Base-by-base conservation (phyloP, 2,113 vertebrate species). In the Gavialis gangeticus region DNA sequence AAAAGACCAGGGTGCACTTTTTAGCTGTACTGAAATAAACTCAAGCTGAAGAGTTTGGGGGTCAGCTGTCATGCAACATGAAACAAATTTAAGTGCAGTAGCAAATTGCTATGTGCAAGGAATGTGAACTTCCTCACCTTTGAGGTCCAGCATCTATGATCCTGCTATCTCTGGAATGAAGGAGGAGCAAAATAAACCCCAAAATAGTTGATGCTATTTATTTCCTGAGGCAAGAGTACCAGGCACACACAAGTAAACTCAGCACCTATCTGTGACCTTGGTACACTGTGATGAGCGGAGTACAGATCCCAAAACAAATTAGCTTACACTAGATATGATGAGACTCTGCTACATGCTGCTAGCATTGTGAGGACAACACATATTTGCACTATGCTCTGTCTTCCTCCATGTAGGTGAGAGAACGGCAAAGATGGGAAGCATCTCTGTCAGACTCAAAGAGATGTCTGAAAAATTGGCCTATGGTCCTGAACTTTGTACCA, bases 111-210 rank as follows among this genome's bases (percentile, higher is more conserved):
- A 90, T 85, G 71, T 55, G 17, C 54, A 71, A 81, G 27, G 14
- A 22, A 76, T 84, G 93, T 86, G 91, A 97, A 96, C 73, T 89
- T 89, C 24, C 5, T 69, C 64, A 89, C 94, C 85, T 92, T 79
- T 89, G 76, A 19, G 66, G n/a, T 73, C 92, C 78, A 75, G 80
- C 46, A 8, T 21, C 88, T 0, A 0, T 59, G 64, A 82, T 78
- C 92, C 81, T 94, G 37, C 78, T 89, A 19, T 83, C 85, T 95
- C 83, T 96, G 91, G 90, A 95, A 95, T 83, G 83, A 83, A 85
- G 67, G 56, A 86, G 0, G 5, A 95, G 14, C 7, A 75, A n/a
- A 76, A 79, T 83, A 60, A 82, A 62, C 71, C 82, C 89, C 22
- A 63, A 81, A 94, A 93, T 63, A 92, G 56, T 27, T 79, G 69